Conservation (phyloP, 1,140 invertebrate species). For the Listronotus bonariensis region DNA sequence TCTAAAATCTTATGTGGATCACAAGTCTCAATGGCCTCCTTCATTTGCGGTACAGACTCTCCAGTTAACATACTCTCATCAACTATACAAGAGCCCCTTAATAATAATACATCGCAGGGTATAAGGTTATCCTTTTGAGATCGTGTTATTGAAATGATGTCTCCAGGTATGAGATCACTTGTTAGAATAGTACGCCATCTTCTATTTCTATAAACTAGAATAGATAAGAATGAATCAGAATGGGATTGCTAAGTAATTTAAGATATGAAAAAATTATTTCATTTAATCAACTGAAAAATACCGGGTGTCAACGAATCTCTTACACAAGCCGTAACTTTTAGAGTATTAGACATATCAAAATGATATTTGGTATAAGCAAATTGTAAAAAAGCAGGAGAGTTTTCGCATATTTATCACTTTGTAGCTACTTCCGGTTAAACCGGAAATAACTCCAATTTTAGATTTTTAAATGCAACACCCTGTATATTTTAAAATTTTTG, state of each 20-base stretch:
- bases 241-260: background rate
- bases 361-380: too few species aligned
- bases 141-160: slow-evolving; percentile 92
- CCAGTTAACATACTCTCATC: slow-evolving; percentile 58
- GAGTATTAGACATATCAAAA: too few species aligned
- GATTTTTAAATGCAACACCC: too few species aligned
- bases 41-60: slow-evolving; percentile 99
- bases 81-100: slow-evolving; percentile 64
- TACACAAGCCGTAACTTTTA: too few species aligned
- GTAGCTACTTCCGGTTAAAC: too few species aligned
- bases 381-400: too few species aligned
- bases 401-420: too few species aligned
- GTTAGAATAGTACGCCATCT: slow-evolving; percentile 89
- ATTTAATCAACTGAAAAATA: too few species aligned
- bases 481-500: too few species aligned
- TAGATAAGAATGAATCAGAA: background rate
- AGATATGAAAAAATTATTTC: too few species aligned
- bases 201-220: slow-evolving; percentile 87
- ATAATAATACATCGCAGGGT: slow-evolving; percentile 94
- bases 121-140: slow-evolving; percentile 89
- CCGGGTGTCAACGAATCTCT: too few species aligned
- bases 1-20: slow-evolving; percentile 72
- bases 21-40: slow-evolving; percentile 87
- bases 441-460: too few species aligned
- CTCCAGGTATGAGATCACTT: slow-evolving; percentile 91